Base-by-base conservation (phyloP, 2,888 invertebrate species). In the Rhaphigaster nebulosa region DNA sequence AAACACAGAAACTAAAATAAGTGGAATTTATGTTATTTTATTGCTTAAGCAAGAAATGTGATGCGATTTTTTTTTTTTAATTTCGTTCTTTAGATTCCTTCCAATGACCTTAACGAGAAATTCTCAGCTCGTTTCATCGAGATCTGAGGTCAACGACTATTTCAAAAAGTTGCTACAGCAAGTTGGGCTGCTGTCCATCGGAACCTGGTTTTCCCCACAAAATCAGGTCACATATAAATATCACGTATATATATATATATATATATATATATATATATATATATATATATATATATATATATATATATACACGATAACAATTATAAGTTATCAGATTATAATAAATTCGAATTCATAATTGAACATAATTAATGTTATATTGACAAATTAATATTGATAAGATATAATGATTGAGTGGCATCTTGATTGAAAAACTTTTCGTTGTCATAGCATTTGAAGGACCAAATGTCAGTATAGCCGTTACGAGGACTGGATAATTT, bases 141-240 rank as follows among this genome's bases (percentile, higher is more conserved):
- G 65, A 65, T 65, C 65, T 65, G 65, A 65, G 65, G 65, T 65
- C 65, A 65, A 29, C 65, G 65, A 65, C 65, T 65, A 65, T 65
- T 65, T 65, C 65, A 65, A 65, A 65, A 65, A 65, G 65, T 65
- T 65, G 65, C 65, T 65, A 29, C 65, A 29, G 15, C 65, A 3
- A 65, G 65, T 29, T 65, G 29, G 29, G 65, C 65, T 10, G 26
- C 60, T 8, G 60, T 60, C 65, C 65, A 65, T 65, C 65, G 65
- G 65, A 3, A 13, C 29, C 65, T 29, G 65, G 65, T 29, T 65
- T 65, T 29, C 65, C 65, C 65, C 65, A 65, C 13, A 13, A 65
- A 65, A 65, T 65, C 65, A 65, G 65, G 65, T 65, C 65, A 65
- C 15, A 29, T 15, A n/a, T 65, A 29, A 65, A 65, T 65, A 65